Evolutionary conservation across 2,113 vertebrate species (phyloP).

Genomic region (Enhydra lutris): DNA sequence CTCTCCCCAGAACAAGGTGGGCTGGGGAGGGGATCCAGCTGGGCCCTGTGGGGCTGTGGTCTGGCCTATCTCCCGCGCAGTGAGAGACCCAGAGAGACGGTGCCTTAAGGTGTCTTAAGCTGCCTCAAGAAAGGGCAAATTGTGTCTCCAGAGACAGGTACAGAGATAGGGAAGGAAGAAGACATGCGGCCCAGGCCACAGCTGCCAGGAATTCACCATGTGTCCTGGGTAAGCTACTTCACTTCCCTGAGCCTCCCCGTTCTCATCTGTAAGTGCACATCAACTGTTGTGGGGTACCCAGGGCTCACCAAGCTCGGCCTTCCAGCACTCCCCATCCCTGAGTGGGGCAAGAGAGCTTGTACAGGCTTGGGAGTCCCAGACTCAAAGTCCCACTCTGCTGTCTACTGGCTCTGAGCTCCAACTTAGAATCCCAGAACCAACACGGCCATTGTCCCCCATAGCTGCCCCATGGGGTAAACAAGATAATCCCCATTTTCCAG

Average conservation of each 20-base stretch:
- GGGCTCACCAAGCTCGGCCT: not conserved
- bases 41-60: not conserved
- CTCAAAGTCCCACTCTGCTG: not conserved
- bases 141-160: not conserved
- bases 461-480: not conserved
- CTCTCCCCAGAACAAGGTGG: not conserved
- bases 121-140: not conserved
- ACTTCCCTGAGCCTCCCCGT: not conserved
- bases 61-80: not conserved
- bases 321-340: not conserved
- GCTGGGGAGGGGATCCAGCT: no score
- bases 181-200: not conserved
- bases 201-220: not conserved
- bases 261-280: not conserved
- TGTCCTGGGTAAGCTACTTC: not conserved
- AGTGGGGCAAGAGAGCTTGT: not conserved
- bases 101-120: not conserved
- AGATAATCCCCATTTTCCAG: not conserved
- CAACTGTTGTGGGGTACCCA: not conserved
- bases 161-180: not conserved
- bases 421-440: not conserved
- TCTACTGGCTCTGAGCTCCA: not conserved
- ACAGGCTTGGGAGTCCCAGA: not conserved
- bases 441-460: not conserved
- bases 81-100: not conserved